A percentile compares a stretch with the other conserved stretches of the same genome.
Conservation (phyloP, 2,888 invertebrate genomes). For the Lasioglossum vierecki region DNA sequence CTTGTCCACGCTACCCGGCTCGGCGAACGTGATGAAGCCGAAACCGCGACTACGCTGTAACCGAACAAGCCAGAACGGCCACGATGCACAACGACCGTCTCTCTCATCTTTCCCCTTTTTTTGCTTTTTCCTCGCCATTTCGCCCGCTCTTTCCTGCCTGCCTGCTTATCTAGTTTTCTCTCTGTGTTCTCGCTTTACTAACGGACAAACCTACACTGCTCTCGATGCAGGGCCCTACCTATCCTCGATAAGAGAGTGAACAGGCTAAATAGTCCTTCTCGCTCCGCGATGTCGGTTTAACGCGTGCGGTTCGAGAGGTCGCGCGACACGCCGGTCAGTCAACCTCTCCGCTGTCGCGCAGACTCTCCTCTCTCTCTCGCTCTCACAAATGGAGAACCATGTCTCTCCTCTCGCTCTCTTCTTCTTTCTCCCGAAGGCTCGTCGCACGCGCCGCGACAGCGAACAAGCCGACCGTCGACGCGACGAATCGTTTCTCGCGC, state of each 20-base stretch:
- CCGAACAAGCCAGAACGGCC: slow-evolving; percentile 74
- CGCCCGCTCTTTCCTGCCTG: slow-evolving; percentile 3
- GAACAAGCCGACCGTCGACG: slow-evolving; percentile 3
- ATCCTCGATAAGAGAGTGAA: not conserved
- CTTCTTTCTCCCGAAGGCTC: not conserved
- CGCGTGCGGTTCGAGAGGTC: not conserved
- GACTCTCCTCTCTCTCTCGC: not conserved
- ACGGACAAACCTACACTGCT: not conserved
- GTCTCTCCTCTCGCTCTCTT: not conserved
- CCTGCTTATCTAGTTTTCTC: not conserved
- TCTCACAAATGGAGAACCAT: not conserved
- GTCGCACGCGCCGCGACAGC: slow-evolving; percentile 4
- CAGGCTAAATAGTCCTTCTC: not conserved
- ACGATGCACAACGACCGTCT: slow-evolving; percentile 73
- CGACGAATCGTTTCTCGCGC: not conserved
- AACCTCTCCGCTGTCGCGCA: slow-evolving; percentile 18
- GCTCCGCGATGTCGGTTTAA: not conserved
- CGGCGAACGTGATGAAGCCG: slow-evolving; percentile 97
- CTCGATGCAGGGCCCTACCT: slow-evolving; percentile 22
- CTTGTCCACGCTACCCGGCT: slow-evolving; percentile 95
- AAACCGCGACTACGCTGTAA: slow-evolving; percentile 96
- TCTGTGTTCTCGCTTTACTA: not conserved
- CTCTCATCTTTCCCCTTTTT: slow-evolving; percentile 41
- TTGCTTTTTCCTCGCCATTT: slow-evolving; percentile 25
- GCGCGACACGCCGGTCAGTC: not conserved